Percentiles rank a stretch among this genome's conserved stretches.
phyloP scores from a whole-genome alignment of 2,888 invertebrate species.

The Pollenia amentaria region DNA sequence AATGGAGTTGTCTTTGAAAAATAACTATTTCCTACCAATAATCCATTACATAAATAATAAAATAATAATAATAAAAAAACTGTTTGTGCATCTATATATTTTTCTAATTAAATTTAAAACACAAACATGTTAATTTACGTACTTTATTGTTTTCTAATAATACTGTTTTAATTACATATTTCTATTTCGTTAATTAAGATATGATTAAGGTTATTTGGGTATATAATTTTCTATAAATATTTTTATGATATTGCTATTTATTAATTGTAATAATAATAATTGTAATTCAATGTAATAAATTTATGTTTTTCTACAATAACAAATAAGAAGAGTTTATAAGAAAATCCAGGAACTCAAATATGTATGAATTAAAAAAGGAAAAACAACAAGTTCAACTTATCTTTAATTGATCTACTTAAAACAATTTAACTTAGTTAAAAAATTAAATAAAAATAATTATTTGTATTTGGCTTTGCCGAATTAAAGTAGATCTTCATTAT shows the following conservation, averaged over 20 bases:
- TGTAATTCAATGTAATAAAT: slow-evolving; percentile 10
- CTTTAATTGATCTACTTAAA: slow-evolving; percentile 46
- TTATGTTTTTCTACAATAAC: slow-evolving; percentile 51
- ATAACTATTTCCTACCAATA: too few species aligned
- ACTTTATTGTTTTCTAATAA: slow-evolving; percentile 30
- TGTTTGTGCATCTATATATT: too few species aligned
- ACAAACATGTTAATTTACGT: not conserved
- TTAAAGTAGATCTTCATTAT: not conserved
- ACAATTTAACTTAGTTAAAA: slow-evolving; percentile 3
- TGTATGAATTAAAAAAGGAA: not conserved
- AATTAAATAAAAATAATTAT: not conserved
- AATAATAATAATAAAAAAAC: too few species aligned
- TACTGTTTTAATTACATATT: slow-evolving; percentile 38
- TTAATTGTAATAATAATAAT: not conserved
- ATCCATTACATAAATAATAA: too few species aligned
- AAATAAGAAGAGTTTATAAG: slow-evolving; percentile 45
- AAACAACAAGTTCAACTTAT: slow-evolving; percentile 49
- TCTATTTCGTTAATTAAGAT: slow-evolving; percentile 28
- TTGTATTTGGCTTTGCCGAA: not conserved
- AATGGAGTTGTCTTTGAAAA: too few species aligned
- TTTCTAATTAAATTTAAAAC: not conserved
- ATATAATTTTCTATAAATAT: slow-evolving; percentile 47
- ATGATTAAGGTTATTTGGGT: slow-evolving; percentile 38
- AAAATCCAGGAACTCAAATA: slow-evolving; percentile 50
- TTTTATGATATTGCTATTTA: slow-evolving; percentile 22